Conservation (phyloP, 2,888 invertebrate species). For the Spilarctia lutea region DNA sequence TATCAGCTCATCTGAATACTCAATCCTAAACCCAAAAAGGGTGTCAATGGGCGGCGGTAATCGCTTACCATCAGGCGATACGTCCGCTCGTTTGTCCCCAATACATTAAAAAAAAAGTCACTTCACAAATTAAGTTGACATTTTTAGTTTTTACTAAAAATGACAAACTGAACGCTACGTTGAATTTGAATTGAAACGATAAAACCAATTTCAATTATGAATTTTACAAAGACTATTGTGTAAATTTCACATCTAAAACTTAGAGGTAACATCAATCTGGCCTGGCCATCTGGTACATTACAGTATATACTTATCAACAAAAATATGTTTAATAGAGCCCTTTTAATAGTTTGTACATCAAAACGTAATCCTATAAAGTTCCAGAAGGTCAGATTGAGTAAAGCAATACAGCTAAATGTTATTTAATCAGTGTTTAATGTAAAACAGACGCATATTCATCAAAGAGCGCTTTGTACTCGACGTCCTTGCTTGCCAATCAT, state of each 20-base stretch:
- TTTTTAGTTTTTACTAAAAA: neutral
- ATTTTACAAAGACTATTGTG: neutral
- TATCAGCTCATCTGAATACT: neutral
- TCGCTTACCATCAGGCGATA: no score
- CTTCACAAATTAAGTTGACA: no score
- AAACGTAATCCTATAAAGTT: conserved; percentile 3
- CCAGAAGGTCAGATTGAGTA: conserved; percentile 37
- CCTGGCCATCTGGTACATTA: neutral
- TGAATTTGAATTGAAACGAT: conserved; percentile 1
- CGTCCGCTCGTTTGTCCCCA: no score
- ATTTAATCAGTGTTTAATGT: conserved; percentile 34
- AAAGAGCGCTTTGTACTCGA: conserved; percentile 40
- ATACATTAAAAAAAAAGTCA: no score
- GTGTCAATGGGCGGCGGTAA: no score
- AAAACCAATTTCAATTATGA: neutral
- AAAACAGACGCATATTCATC: conserved; percentile 36
- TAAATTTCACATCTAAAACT: no score
- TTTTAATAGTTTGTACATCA: neutral
- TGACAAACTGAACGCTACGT: neutral
- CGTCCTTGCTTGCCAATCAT: conserved; percentile 44
- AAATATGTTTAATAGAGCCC: neutral
- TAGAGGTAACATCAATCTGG: no score
- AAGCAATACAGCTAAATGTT: conserved; percentile 24
- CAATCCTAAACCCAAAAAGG: neutral
- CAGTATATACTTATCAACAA: neutral